A percentile compares a stretch with the other conserved stretches of the same genome.
Evolutionary conservation across 2,888 invertebrate genomes (phyloP).

Genomic region (Beris morrisii): DNA sequence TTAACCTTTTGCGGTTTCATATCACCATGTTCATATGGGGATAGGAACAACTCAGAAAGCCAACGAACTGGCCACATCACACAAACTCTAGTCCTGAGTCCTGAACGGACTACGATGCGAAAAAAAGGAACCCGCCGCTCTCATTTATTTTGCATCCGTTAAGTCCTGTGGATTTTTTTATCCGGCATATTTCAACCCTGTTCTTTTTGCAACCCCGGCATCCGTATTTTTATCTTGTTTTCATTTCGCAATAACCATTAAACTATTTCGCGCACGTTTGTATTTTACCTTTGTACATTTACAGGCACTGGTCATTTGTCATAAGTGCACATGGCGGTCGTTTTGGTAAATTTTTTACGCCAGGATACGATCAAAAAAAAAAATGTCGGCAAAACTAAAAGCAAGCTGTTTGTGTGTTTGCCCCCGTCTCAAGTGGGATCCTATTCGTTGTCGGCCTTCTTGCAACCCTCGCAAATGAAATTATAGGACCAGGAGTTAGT

Average conservation of each 20-base stretch:
- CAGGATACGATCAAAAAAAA: conserved; percentile 1
- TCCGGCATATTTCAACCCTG: not conserved
- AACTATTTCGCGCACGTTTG: conserved; percentile 34
- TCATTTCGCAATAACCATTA: conserved; percentile 33
- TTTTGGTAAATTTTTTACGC: not conserved
- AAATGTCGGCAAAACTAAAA: too few species aligned
- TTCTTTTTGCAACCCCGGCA: not conserved
- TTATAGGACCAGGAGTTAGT: conserved; percentile 7
- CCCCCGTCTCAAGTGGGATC: conserved; percentile 11
- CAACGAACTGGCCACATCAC: conserved; percentile 16
- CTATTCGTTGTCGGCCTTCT: not conserved
- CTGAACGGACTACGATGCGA: not conserved
- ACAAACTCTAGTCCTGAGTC: conserved; percentile 3
- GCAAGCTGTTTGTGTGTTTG: not conserved
- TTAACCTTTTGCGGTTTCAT: conserved; percentile 13
- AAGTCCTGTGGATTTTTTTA: not conserved
- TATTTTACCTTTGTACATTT: conserved; percentile 15
- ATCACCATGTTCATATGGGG: not conserved
- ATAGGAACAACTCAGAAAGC: not conserved
- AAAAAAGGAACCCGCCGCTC: not conserved
- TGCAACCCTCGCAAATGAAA: conserved; percentile 8
- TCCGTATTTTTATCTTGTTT: conserved; percentile 17
- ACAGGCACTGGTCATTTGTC: conserved; percentile 30
- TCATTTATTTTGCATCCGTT: conserved; percentile 13
- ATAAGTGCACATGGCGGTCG: conserved; percentile 31